Base-by-base conservation (phyloP, 2,113 vertebrate genomes). In the Montifringilla adamsi region DNA sequence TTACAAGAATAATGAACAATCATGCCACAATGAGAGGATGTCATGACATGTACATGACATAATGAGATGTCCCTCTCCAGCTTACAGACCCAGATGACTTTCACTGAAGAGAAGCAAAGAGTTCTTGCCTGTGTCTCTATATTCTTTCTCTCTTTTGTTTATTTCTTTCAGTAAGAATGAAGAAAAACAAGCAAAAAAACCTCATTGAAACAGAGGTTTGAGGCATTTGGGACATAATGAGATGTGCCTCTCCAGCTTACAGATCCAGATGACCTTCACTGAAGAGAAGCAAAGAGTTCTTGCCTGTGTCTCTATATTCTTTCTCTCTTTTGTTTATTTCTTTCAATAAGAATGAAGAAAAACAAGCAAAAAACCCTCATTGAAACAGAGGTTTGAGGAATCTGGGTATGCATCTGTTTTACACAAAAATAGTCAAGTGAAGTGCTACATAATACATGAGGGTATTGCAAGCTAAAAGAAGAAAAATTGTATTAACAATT, bases 381-480 rank as follows among this genome's bases (percentile, higher is more conserved):
- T 58, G 64, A 94, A 94, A 49, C 94, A 95, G 93, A 86, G 93
- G 94, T 97, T 90, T 93, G 75, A 97, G 55, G 84, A 95, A 97
- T 95, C 95, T 96, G 93, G 77, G 14, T 78, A 67, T 88, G 74
- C 95, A 96, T 96, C 91, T 97, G 93, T 91, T 96, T 92, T 62
- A 91, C 95, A 93, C 86, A 94, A 96, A 96, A 96, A 95, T 79
- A 96, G 94, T 84, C 84, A 91, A 88, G 50, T 74, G 81, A 72
- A 95, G 83, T 95, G 59, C 78, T 97, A 91, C 94, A 97, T 97
- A 96, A 97, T 94, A 97, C 95, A 97, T 97, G 93, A 96, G 69
- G 41, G 31, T 87, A 75, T 49, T 85, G 91, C 64, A 92, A 46
- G 80, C 75, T 94, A 96, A 84, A 96, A 88, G 80, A 92, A 86